Percentiles rank a stretch among this genome's conserved stretches.
These are phyloP conservation scores for Malurus elegans DNA, from an alignment of 2,113 vertebrate genomes.

Conservation along the genomic window DNA sequence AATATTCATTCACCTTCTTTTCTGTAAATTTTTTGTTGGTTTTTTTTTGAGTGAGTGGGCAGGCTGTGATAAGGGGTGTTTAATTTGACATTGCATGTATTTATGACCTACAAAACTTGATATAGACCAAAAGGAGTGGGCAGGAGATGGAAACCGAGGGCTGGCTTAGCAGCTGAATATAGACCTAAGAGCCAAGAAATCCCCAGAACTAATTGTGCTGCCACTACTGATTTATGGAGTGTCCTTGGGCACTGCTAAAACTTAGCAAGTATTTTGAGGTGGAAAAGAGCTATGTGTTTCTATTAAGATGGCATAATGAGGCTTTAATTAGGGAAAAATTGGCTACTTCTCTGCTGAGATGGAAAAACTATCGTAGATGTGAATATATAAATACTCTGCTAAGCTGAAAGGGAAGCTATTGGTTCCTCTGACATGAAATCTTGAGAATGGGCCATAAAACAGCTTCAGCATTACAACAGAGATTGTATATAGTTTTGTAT, in stretches of 20 bases:
- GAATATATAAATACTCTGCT: neutral
- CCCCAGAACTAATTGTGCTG: neutral
- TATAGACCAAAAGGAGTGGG: neutral
- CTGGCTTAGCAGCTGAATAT: neutral
- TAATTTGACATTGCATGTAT: neutral
- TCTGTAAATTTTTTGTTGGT: neutral
- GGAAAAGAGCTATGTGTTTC: neutral
- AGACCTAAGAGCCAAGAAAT: neutral
- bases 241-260: neutral
- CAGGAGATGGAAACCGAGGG: neutral
- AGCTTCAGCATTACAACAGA: neutral
- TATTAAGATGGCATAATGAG: neutral
- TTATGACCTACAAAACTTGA: neutral
- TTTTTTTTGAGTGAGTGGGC: neutral
- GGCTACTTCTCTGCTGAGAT: neutral
- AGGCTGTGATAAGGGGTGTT: neutral
- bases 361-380: neutral
- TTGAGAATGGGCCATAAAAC: neutral
- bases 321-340: constrained; percentile 6
- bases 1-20: neutral
- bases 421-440: neutral
- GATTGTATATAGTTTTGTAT: neutral
- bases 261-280: neutral
- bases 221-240: neutral
- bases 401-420: neutral